phyloP scores from a whole-genome alignment of 2,797 vertebrate genomes.

The Australoheros facetus region DNA sequence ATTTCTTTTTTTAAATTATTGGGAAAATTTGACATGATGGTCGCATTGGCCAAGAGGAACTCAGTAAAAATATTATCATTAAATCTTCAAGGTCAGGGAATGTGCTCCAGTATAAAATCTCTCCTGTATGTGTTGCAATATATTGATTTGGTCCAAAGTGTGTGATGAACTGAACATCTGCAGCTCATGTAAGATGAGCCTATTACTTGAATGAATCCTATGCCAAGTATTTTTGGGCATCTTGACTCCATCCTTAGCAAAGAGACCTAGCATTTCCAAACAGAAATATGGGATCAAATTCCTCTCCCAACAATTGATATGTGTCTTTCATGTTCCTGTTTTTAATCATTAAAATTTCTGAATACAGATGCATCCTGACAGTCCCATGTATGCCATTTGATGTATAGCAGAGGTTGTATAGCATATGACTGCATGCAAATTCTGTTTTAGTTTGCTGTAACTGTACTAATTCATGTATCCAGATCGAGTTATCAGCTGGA shows the following conservation, averaged over 20 bases:
- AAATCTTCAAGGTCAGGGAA: not conserved
- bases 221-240: not conserved
- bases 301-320: not conserved
- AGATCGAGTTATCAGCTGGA: not conserved
- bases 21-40: not conserved
- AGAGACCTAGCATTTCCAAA: not conserved
- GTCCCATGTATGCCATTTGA: not conserved
- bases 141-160: not conserved
- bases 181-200: not conserved
- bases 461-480: not conserved
- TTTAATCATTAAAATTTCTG: not conserved
- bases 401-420: not conserved
- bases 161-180: not conserved
- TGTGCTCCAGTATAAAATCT: not conserved
- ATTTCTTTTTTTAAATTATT: not conserved
- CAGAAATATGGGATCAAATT: not conserved
- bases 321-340: not conserved
- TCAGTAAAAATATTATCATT: constrained; percentile 6
- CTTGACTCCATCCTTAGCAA: not conserved
- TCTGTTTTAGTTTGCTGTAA: not conserved
- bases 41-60: not conserved
- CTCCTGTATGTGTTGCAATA: not conserved
- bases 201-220: not conserved
- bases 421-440: not conserved
- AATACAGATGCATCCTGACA: not conserved